Conservation (phyloP, 2,113 vertebrate species). For the Columba livia region DNA sequence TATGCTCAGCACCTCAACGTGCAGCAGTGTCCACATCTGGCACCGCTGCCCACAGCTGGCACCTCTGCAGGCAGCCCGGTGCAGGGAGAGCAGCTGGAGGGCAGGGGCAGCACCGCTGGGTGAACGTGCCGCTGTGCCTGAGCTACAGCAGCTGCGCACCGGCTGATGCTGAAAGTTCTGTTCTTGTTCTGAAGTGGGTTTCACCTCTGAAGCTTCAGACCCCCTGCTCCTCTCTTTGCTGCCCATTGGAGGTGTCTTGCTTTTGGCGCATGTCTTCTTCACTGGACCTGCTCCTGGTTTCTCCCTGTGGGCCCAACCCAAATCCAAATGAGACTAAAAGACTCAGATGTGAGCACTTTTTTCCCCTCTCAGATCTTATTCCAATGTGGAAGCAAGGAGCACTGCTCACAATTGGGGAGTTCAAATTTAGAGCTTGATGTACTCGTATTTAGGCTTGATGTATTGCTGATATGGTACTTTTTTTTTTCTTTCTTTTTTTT, state of each 20-base stretch:
- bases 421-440: neutral
- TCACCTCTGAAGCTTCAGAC: neutral
- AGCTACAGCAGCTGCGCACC: neutral
- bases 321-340: neutral
- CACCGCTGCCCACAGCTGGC: neutral
- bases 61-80: neutral
- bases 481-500: fast-evolving
- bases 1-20: fast-evolving
- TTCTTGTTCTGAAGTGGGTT: neutral
- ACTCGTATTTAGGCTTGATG: neutral
- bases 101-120: neutral
- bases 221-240: neutral
- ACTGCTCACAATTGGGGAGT: fast-evolving
- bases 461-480: neutral
- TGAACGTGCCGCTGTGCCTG: fast-evolving
- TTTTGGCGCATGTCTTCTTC: neutral
- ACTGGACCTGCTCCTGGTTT: neutral
- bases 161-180: neutral
- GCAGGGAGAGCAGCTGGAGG: neutral
- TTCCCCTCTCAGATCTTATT: fast-evolving
- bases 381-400: neutral
- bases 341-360: neutral
- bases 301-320: neutral
- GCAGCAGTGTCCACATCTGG: neutral
- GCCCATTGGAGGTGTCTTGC: neutral